Evolutionary conservation across 2,797 vertebrate species (phyloP).

Genomic region (Glyptemys insculpta): DNA sequence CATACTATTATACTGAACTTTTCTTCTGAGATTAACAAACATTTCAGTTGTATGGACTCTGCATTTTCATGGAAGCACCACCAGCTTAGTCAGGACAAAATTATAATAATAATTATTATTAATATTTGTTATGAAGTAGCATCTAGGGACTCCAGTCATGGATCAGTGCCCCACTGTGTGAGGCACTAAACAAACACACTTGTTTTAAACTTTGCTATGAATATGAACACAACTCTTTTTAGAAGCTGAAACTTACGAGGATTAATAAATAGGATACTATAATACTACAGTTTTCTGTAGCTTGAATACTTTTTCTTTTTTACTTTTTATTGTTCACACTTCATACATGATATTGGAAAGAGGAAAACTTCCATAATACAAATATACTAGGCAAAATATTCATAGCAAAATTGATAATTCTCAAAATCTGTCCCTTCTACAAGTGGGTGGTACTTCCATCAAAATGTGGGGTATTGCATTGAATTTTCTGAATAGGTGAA

Average conservation of each 20-base stretch:
- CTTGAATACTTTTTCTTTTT: background rate
- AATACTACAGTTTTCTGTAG: background rate
- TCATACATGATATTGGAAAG: background rate
- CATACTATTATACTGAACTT: background rate
- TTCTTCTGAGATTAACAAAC: background rate
- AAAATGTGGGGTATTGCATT: background rate
- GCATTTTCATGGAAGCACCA: background rate
- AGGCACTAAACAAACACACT: background rate
- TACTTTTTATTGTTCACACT: background rate
- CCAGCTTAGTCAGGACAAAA: background rate
- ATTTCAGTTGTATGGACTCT: background rate
- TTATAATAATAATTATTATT: background rate
- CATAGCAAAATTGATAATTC: background rate
- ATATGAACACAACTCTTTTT: background rate
- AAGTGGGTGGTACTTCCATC: background rate
- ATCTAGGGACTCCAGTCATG: background rate
- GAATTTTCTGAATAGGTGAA: background rate
- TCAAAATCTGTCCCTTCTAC: background rate
- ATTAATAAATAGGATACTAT: background rate
- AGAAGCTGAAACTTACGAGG: background rate
- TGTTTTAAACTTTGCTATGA: background rate
- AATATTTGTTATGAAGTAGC: background rate
- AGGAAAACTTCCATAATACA: background rate
- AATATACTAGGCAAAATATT: background rate
- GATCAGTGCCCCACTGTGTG: background rate